Conservation (phyloP, 2,888 invertebrate genomes). For the Nephrotoma guestfalica region DNA sequence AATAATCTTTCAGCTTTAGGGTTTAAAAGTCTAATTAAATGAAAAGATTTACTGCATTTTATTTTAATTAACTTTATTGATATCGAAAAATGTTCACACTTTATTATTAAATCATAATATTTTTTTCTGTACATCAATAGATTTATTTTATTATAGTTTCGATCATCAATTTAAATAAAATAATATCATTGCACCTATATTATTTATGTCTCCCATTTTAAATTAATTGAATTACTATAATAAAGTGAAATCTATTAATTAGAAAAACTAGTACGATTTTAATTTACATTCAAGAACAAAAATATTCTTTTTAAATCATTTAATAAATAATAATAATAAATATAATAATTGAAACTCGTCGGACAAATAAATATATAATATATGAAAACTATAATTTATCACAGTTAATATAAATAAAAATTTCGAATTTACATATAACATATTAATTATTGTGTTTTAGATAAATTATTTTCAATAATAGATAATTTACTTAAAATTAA, state of each 20-base stretch:
- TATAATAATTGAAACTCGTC: constrained; percentile 1
- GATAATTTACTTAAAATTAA: neutral
- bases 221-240: neutral
- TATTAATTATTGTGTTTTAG: neutral
- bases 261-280: neutral
- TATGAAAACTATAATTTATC: constrained; percentile 3
- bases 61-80: neutral
- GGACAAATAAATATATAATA: neutral
- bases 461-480: neutral
- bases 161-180: neutral
- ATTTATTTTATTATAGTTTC: neutral
- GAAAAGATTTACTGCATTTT: neutral
- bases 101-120: neutral
- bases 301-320: neutral
- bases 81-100: neutral
- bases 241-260: neutral
- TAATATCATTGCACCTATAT: neutral
- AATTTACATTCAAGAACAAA: neutral
- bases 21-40: too few species aligned
- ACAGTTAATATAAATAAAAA: constrained; percentile 5
- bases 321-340: neutral
- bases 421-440: constrained; percentile 2
- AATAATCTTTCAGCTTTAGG: too few species aligned
- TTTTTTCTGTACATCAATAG: neutral
- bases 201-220: neutral